Evolutionary conservation across 2,113 vertebrate species (phyloP).

Genomic region (Hyperopisus bebe): DNA sequence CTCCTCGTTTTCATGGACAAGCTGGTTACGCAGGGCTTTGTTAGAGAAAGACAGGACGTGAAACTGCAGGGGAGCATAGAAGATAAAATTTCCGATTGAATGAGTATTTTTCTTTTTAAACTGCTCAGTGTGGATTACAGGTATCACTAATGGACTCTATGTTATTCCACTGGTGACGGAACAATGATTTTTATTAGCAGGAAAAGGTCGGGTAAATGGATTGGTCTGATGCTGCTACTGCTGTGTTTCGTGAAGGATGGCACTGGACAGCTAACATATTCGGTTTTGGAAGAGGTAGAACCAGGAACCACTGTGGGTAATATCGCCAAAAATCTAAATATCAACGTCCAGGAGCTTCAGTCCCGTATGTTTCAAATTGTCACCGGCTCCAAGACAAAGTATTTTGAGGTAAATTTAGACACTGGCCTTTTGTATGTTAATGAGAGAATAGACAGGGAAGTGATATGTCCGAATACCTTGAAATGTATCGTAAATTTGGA

Average conservation of each 20-base stretch:
- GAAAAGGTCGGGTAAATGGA: constrained; percentile 16
- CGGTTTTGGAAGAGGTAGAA: constrained; percentile 43
- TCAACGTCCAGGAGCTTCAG: constrained; percentile 39
- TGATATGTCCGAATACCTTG: constrained; percentile 43
- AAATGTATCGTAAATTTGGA: constrained; percentile 54
- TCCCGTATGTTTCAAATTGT: constrained; percentile 51
- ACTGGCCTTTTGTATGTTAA: constrained; percentile 55
- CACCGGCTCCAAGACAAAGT: constrained; percentile 45
- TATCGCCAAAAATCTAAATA: constrained; percentile 47
- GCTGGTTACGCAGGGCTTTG: constrained; percentile 33
- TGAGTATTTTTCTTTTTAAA: constrained; percentile 10
- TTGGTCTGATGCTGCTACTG: constrained; percentile 26
- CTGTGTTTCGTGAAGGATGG: constrained; percentile 27
- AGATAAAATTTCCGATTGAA: neutral
- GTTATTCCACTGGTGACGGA: neutral
- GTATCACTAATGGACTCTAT: constrained; percentile 9
- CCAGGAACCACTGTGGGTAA: constrained; percentile 43
- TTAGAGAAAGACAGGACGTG: constrained; percentile 26
- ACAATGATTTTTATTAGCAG: constrained; percentile 33
- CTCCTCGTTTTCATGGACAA: constrained; percentile 41
- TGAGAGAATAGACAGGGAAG: constrained; percentile 60
- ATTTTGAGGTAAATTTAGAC: constrained; percentile 54
- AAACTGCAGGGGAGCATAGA: neutral
- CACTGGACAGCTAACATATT: constrained; percentile 43
- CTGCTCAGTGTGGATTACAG: neutral